These are phyloP conservation scores for Eurosta solidaginis DNA, from an alignment of 1,140 invertebrate genomes.

Conservation along the genomic window DNA sequence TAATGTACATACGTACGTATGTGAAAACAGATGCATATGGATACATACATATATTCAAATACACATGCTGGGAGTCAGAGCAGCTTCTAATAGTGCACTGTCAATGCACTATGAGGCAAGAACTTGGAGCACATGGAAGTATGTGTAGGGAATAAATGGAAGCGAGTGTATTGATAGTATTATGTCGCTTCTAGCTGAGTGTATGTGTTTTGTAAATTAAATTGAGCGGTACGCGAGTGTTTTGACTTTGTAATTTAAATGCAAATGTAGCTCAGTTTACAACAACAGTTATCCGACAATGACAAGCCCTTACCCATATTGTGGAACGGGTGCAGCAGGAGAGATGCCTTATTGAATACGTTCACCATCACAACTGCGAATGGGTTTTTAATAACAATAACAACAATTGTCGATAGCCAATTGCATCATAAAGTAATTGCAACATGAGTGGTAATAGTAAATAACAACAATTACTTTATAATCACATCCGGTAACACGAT, in stretches of 20 bases:
- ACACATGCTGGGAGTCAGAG: neutral
- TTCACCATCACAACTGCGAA: neutral
- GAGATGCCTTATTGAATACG: neutral
- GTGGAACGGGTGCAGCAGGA: neutral
- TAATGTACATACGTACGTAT: too few relatives aligned
- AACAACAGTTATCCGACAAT: neutral
- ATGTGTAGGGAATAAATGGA: neutral
- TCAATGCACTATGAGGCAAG: neutral
- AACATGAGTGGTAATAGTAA: constrained; percentile 5
- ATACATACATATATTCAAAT: neutral
- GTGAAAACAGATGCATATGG: neutral
- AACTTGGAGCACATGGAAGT: neutral
- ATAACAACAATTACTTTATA: constrained; percentile 29
- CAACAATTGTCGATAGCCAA: too few relatives aligned
- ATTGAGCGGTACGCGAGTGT: constrained; percentile 20
- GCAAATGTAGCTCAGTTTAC: constrained; percentile 14
- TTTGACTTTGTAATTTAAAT: constrained; percentile 31
- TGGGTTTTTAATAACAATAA: constrained; percentile 25
- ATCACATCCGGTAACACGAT: constrained; percentile 24
- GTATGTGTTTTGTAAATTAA: constrained; percentile 30
- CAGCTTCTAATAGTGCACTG: neutral
- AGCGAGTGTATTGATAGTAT: neutral
- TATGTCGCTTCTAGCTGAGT: neutral
- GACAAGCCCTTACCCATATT: neutral
- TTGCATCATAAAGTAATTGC: neutral